These are phyloP conservation scores for Scaptomyza reducta DNA, from an alignment of 2,888 invertebrate genomes.

Conservation along the genomic window DNA sequence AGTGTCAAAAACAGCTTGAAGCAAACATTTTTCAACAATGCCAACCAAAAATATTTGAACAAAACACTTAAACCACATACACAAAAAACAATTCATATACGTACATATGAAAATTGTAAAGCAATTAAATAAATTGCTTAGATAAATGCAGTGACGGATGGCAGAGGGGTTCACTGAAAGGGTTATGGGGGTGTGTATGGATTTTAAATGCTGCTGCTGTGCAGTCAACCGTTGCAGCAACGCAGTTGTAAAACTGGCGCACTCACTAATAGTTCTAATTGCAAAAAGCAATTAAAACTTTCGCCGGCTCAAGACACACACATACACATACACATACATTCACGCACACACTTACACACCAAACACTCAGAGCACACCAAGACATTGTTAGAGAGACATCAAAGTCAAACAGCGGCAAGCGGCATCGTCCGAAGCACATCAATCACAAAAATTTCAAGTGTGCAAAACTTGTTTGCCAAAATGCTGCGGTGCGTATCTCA, in stretches of 20 bases:
- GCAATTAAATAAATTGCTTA: slow-evolving; percentile 77
- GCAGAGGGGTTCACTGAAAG: background rate
- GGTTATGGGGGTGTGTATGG: background rate
- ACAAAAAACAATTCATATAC: slow-evolving; percentile 8
- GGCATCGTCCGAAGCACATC: slow-evolving; percentile 68
- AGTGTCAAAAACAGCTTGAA: slow-evolving; percentile 33
- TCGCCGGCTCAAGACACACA: slow-evolving; percentile 73
- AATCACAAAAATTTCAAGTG: slow-evolving; percentile 79
- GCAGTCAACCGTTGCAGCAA: slow-evolving; percentile 72
- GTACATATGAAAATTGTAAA: slow-evolving; percentile 70
- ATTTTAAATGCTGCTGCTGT: slow-evolving; percentile 61
- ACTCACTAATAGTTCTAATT: slow-evolving; percentile 79
- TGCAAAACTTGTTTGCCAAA: slow-evolving; percentile 74
- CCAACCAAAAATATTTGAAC: slow-evolving; percentile 53
- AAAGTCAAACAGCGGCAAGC: slow-evolving; percentile 68
- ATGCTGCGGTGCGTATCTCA: slow-evolving; percentile 65
- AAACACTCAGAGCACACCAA: slow-evolving; percentile 15
- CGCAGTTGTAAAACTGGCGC: slow-evolving; percentile 69
- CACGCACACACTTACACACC: background rate
- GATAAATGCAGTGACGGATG: slow-evolving; percentile 24
- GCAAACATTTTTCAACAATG: slow-evolving; percentile 10
- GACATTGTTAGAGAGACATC: slow-evolving; percentile 64
- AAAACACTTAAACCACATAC: slow-evolving; percentile 23
- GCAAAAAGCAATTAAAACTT: slow-evolving; percentile 80
- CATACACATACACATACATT: slow-evolving; percentile 18